Evolutionary conservation across 2,113 vertebrate species (phyloP).

Genomic region (Osmerus mordax): DNA sequence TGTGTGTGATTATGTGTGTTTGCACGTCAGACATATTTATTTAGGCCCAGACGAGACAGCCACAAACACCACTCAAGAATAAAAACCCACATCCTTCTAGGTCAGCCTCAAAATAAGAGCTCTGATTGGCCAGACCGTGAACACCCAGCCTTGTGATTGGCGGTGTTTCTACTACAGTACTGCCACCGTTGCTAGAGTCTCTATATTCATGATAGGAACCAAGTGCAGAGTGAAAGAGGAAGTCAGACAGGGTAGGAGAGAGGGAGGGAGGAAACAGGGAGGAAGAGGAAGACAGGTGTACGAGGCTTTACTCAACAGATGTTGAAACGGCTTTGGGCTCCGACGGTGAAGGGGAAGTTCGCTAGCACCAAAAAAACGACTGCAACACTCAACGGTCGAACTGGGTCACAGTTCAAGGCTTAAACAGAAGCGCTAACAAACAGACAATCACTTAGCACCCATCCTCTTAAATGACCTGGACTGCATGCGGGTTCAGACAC

Average conservation of each 20-base stretch:
- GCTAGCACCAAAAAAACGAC: slow-evolving; percentile 48
- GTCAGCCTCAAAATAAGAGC: slow-evolving; percentile 71
- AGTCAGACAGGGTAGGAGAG: slow-evolving; percentile 31
- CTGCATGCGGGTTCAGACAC: too few species aligned
- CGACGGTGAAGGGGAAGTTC: slow-evolving; percentile 61
- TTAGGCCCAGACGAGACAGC: slow-evolving; percentile 65
- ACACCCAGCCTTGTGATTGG: slow-evolving; percentile 54
- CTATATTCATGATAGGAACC: slow-evolving; percentile 6
- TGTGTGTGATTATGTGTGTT: slow-evolving; percentile 14
- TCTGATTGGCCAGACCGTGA: slow-evolving; percentile 58
- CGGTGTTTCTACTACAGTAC: slow-evolving; percentile 31
- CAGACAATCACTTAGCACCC: too few species aligned
- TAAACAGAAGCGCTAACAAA: neutral
- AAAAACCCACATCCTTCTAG: slow-evolving; percentile 70
- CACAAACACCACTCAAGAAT: slow-evolving; percentile 67
- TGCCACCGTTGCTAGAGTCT: neutral
- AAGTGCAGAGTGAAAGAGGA: slow-evolving; percentile 49
- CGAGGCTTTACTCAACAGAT: slow-evolving; percentile 67
- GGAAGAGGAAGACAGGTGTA: slow-evolving; percentile 76
- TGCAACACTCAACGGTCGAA: slow-evolving; percentile 55
- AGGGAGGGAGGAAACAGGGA: slow-evolving; percentile 38
- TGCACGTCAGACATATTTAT: slow-evolving; percentile 30
- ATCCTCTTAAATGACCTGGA: too few species aligned
- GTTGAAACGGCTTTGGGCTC: slow-evolving; percentile 62
- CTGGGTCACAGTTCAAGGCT: slow-evolving; percentile 19